These are phyloP conservation scores for Tiliqua scincoides DNA, from an alignment of 2,113 vertebrate genomes.

Conservation along the genomic window DNA sequence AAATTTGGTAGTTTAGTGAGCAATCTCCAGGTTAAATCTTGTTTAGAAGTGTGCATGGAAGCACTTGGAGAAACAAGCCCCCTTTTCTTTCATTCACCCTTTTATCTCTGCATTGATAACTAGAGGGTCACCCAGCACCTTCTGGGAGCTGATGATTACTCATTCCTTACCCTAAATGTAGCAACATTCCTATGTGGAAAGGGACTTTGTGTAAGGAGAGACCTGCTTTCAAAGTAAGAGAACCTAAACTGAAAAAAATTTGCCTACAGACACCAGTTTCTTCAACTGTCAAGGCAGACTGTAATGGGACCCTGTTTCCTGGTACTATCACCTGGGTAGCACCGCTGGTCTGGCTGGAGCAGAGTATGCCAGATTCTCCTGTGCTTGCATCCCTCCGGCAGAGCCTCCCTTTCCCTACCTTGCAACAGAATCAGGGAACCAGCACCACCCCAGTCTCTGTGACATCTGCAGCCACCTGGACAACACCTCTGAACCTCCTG, in stretches of 20 bases:
- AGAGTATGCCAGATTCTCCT: constrained; percentile 59
- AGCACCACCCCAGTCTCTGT: constrained; percentile 38
- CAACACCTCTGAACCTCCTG: constrained; percentile 58
- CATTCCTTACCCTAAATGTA: neutral
- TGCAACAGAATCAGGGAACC: neutral
- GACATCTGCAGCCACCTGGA: constrained; percentile 45
- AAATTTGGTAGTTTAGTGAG: too few relatives aligned
- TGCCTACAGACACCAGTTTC: neutral
- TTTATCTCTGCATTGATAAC: neutral
- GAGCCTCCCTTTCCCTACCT: constrained; percentile 49
- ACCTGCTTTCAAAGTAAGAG: neutral
- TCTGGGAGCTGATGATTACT: neutral
- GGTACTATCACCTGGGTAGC: constrained; percentile 59
- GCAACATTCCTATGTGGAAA: too few relatives aligned
- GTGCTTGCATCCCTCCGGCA: constrained; percentile 64
- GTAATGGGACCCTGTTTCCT: fast-evolving
- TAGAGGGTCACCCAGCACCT: too few relatives aligned
- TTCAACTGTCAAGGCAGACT: neutral
- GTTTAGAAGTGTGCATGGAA: neutral
- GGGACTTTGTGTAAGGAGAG: too few relatives aligned
- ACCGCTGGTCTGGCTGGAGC: constrained; percentile 75
- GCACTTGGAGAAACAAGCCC: too few relatives aligned
- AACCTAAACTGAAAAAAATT: neutral
- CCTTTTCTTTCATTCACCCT: neutral
- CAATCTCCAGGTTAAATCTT: neutral